These are phyloP conservation scores for Muraenolepis orangiensis DNA, from an alignment of 2,797 vertebrate genomes.

Conservation along the genomic window DNA sequence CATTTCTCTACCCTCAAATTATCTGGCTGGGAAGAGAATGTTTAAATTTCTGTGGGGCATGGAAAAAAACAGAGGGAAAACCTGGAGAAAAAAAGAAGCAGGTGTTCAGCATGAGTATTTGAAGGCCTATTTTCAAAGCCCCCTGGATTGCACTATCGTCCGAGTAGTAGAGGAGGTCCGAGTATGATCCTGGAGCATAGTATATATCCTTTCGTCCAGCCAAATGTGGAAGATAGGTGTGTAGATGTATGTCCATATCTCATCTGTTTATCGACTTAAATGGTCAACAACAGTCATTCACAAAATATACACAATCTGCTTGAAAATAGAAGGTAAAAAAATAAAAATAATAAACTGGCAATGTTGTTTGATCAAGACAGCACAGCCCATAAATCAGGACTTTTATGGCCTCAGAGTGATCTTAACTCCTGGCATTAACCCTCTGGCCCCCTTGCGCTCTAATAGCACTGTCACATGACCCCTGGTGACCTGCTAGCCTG, in stretches of 20 bases:
- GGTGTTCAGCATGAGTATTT: neutral
- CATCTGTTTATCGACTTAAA: neutral
- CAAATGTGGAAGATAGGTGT: neutral
- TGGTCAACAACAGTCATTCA: slow-evolving; percentile 5
- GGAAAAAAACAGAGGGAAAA: slow-evolving; percentile 9
- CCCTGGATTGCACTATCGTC: neutral
- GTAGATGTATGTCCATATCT: neutral
- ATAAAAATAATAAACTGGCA: slow-evolving; percentile 38
- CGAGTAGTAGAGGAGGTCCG: neutral
- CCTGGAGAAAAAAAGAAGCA: neutral
- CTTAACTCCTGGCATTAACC: slow-evolving; percentile 44
- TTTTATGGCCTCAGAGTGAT: slow-evolving; percentile 48
- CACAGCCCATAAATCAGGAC: slow-evolving; percentile 57
- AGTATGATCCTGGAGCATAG: neutral
- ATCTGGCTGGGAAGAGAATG: slow-evolving; percentile 52
- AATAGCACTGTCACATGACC: slow-evolving; percentile 36
- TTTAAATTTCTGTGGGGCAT: slow-evolving; percentile 39
- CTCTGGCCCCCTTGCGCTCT: slow-evolving; percentile 32
- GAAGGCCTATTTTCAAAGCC: neutral
- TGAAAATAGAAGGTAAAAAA: slow-evolving; percentile 14
- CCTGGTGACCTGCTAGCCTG: slow-evolving; percentile 36
- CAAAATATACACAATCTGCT: neutral
- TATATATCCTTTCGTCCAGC: neutral
- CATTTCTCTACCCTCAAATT: slow-evolving; percentile 63
- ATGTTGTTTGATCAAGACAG: slow-evolving; percentile 35